Base-by-base conservation (phyloP, 2,888 invertebrate genomes). In the Mesochorus sp. region DNA sequence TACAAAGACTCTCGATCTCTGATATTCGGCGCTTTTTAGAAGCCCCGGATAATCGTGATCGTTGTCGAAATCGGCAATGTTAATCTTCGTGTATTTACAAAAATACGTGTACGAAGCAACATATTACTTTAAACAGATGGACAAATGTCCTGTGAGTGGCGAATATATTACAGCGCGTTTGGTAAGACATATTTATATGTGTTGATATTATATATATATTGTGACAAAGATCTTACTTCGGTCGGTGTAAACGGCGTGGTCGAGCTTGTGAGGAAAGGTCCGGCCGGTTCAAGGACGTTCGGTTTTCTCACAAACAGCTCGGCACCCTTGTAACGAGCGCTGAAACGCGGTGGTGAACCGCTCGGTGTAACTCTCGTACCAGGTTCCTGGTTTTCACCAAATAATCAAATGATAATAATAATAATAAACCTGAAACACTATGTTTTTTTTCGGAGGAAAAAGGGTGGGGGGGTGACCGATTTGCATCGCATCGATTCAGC, bases 301-400 rank as follows among this genome's bases (percentile, higher is more conserved):
- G 89, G 89, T 74, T 84, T 88, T 77, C 88, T 86, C 28, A 90
- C 85, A 76, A 89, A 87, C 28, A 90, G 83, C 81, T 91, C 91
- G 3, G 90, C 89, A 24, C 90, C 90, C 71, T 87, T 88, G 82
- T 90, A 91, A 81, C 90, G 87, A 6, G 91, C 90, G 61, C 90
- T 90, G 68, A 90, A 90, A 64, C 87, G 86, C 8, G 90, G 89
- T 1, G 88, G 85, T 24, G 86, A 81, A 73, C 90, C 90, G 26
- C 81, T 91, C 34, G 90, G 88, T 3, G 89, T 91, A 34, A 89
- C 82, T 57, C 90, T 86, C 5, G 85, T 79, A 10, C 84, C 84
- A 37, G 88, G 87, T 84, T 87, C 89, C 90, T 91, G 61, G 12
- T 37, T 26, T 39, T 12, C 2, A n/a, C 71, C 61, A 21, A 73